Conservation (phyloP, 2,888 invertebrate genomes). For the Bembecia ichneumoniformis region DNA sequence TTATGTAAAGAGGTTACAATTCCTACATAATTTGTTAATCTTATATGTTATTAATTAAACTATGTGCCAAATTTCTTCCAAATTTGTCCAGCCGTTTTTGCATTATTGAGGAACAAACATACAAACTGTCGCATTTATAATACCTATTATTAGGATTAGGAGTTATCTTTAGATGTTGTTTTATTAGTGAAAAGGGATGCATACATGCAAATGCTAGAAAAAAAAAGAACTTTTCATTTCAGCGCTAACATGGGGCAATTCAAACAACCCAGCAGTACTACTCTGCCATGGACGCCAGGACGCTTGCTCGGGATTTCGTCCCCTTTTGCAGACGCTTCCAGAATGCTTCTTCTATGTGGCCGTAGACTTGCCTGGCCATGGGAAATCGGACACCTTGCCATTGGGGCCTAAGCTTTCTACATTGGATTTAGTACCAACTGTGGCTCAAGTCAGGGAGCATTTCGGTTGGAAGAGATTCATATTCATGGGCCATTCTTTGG, state of each 20-base stretch:
- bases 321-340: not conserved
- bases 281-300: not conserved
- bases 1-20: no score
- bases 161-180: no score
- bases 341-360: not conserved
- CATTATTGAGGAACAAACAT: no score
- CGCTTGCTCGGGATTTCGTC: not conserved
- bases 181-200: no score
- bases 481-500: not conserved
- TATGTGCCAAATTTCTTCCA: no score
- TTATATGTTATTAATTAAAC: no score
- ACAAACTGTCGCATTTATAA: no score
- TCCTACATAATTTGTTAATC: no score
- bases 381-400: not conserved
- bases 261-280: not conserved
- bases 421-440: not conserved
- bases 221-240: not conserved
- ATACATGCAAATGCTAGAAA: not conserved
- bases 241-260: not conserved
- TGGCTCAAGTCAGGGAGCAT: not conserved
- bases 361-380: not conserved
- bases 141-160: no score
- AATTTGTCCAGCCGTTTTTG: no score
- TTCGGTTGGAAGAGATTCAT: not conserved
- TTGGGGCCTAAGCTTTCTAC: not conserved